Percentiles rank a stretch among this genome's conserved stretches.
Conservation (phyloP, 2,113 vertebrate genomes). For the Spea bombifrons region DNA sequence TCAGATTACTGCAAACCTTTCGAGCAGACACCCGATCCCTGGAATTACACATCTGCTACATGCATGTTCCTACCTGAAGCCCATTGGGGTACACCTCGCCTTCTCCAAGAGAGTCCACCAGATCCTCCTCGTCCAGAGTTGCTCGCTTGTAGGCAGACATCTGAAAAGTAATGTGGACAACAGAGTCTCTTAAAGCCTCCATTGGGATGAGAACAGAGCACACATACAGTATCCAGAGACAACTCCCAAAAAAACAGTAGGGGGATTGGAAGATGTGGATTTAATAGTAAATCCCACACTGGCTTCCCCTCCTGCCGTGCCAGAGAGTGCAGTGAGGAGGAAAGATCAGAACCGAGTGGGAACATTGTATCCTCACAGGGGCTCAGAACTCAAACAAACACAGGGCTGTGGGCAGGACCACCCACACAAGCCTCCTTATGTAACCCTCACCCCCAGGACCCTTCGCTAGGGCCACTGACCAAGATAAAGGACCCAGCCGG, state of each 20-base stretch:
- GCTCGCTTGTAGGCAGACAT: constrained; percentile 93
- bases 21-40: too few species aligned
- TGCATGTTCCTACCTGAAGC: constrained; percentile 71
- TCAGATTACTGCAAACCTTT: too few species aligned
- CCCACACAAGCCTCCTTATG: constrained; percentile 1
- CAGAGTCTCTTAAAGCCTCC: constrained; percentile 73
- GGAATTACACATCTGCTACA: not conserved
- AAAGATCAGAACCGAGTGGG: not conserved
- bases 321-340: not conserved
- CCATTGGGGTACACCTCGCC: constrained; percentile 76
- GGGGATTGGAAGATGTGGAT: not conserved
- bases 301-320: not conserved
- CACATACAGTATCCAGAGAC: not conserved
- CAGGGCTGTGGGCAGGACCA: not conserved
- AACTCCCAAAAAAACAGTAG: not conserved
- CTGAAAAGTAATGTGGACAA: constrained; percentile 80
- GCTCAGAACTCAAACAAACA: not conserved
- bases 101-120: constrained; percentile 80
- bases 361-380: not conserved
- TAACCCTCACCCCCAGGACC: not conserved
- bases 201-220: constrained; percentile 28
- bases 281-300: not conserved
- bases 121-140: constrained; percentile 88
- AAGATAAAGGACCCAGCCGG: not conserved
- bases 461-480: not conserved